These are phyloP conservation scores for Procambarus clarkii DNA, from an alignment of 1,140 invertebrate species.

Conservation along the genomic window DNA sequence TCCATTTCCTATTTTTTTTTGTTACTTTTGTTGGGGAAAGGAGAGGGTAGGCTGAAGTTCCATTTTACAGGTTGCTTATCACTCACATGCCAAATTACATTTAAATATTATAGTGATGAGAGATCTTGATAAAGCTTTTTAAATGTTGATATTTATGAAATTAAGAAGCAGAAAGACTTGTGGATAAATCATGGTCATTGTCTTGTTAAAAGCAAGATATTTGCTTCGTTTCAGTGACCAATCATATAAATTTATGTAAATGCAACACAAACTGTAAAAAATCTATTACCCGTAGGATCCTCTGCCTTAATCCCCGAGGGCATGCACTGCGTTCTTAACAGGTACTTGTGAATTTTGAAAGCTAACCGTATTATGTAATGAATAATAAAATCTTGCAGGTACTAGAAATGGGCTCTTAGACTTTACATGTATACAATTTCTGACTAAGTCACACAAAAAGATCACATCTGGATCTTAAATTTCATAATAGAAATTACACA, in stretches of 20 bases:
- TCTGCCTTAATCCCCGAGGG: constrained; percentile 11
- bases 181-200: background rate
- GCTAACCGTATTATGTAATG: background rate
- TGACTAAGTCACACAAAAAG: background rate
- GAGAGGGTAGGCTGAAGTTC: background rate
- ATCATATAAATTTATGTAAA: background rate
- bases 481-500: background rate
- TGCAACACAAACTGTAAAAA: background rate
- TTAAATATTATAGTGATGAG: background rate
- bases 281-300: constrained; percentile 9
- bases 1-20: background rate
- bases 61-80: background rate
- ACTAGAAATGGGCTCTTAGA: background rate
- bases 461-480: constrained; percentile 2
- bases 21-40: background rate
- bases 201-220: background rate
- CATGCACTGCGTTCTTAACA: background rate
- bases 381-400: background rate
- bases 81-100: background rate
- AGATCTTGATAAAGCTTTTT: background rate
- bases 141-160: background rate
- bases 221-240: background rate
- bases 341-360: background rate
- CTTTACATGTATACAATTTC: background rate
- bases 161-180: background rate